Percentiles rank a stretch among this genome's conserved stretches.
These are phyloP conservation scores for Trinectes maculatus DNA, from an alignment of 2,113 vertebrate genomes.

Conservation along the genomic window DNA sequence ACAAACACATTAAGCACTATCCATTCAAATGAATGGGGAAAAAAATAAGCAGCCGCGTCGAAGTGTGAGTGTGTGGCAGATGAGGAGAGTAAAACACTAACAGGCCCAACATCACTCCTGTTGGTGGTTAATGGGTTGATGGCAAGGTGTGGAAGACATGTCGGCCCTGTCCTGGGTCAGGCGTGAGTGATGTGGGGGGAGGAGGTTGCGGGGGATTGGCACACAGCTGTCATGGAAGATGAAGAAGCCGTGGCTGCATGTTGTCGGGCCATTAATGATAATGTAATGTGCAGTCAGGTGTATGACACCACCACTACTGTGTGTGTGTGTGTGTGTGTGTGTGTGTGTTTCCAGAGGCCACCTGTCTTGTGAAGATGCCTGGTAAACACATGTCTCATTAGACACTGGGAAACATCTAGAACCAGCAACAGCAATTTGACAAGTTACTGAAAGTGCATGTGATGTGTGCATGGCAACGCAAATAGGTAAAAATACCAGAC, in stretches of 20 bases:
- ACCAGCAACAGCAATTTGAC: neutral
- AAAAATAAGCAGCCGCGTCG: neutral
- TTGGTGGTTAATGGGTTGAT: constrained; percentile 1
- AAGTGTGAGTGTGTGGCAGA: neutral
- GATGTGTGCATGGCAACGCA: too few relatives aligned
- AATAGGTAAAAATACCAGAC: too few relatives aligned
- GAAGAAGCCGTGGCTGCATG: neutral
- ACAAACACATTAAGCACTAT: too few relatives aligned
- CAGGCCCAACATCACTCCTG: constrained; percentile 1
- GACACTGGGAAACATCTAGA: neutral
- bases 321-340: neutral
- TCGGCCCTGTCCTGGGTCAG: neutral
- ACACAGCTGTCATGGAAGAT: constrained; percentile 22
- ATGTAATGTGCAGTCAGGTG: constrained; percentile 16
- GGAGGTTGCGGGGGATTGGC: neutral
- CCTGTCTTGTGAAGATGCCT: constrained; percentile 15
- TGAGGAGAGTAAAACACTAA: neutral
- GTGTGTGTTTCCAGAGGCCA: constrained; percentile 5
- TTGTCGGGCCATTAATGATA: constrained; percentile 13
- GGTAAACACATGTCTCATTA: constrained; percentile 9
- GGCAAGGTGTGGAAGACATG: constrained; percentile 22
- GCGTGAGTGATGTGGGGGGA: constrained; percentile 13
- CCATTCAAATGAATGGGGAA: neutral
- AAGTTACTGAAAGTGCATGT: neutral
- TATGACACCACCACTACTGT: constrained; percentile 24